phyloP scores from a whole-genome alignment of 2,113 vertebrate genomes.

The Alectura lathami region DNA sequence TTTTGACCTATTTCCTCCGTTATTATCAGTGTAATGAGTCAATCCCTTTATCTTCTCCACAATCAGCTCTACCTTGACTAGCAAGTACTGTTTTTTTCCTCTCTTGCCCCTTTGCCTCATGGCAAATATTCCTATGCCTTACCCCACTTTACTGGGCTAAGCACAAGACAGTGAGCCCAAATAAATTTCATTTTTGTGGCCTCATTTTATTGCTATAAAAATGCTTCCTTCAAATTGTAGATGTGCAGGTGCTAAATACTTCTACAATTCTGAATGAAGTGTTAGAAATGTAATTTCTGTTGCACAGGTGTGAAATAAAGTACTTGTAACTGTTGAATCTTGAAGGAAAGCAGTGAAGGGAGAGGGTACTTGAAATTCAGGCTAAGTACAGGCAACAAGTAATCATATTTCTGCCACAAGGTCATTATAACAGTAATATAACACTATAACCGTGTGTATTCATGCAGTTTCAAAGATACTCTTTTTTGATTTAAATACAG shows the following conservation, averaged over 20 bases:
- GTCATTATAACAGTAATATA: not conserved
- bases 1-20: not conserved
- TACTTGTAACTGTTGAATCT: not conserved
- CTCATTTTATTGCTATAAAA: not conserved
- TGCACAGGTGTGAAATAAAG: not conserved
- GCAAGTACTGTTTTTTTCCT: not conserved
- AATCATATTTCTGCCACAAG: not conserved
- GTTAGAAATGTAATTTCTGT: not conserved
- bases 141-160: not conserved
- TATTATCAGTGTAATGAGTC: not conserved
- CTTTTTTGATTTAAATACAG: not conserved
- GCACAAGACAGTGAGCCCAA: not conserved
- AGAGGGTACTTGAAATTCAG: not conserved
- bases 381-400: not conserved
- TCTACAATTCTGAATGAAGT: not conserved
- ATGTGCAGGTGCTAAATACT: not conserved
- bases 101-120: not conserved
- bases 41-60: not conserved
- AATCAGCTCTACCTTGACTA: not conserved
- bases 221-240: not conserved
- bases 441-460: not conserved
- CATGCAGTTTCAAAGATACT: not conserved
- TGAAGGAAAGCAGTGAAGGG: not conserved
- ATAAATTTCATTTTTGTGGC: not conserved
- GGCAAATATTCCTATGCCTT: not conserved